Percentiles rank a stretch among this genome's conserved stretches.
Conservation (phyloP, 2,888 invertebrate genomes). For the Nowickia ferox region DNA sequence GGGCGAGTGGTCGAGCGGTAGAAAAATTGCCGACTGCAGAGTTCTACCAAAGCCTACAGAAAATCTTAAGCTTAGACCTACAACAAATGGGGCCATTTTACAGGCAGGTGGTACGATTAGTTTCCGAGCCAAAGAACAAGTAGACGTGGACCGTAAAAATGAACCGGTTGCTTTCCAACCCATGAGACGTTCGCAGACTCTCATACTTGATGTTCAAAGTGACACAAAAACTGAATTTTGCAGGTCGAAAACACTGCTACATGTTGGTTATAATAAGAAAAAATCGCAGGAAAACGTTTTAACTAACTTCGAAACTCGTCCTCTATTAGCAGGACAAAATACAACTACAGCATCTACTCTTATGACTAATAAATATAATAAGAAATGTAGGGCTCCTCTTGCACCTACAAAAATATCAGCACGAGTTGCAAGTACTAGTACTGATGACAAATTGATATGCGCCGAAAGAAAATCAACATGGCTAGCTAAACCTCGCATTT, state of each 20-base stretch:
- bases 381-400: constrained; percentile 90
- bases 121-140: constrained; percentile 83
- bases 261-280: constrained; percentile 59
- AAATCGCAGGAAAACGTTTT: constrained; percentile 28
- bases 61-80: constrained; percentile 86
- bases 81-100: constrained; percentile 92
- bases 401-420: constrained; percentile 69
- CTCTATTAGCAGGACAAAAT: not conserved
- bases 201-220: constrained; percentile 70
- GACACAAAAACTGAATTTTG: constrained; percentile 68
- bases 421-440: not conserved
- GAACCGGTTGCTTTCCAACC: not conserved
- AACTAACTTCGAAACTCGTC: not conserved
- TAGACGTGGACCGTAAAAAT: constrained; percentile 57
- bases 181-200: constrained; percentile 74
- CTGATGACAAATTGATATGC: not conserved
- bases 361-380: constrained; percentile 84
- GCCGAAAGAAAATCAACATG: not conserved
- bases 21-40: constrained; percentile 81
- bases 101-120: constrained; percentile 93
- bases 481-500: constrained; percentile 40
- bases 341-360: constrained; percentile 48
- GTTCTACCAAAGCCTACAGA: constrained; percentile 89
- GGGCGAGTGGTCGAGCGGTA: constrained; percentile 41
- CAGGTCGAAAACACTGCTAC: constrained; percentile 74